Evolutionary conservation across 2,888 invertebrate species (phyloP).

Genomic region (Aphelenchoides bicaudatus): DNA sequence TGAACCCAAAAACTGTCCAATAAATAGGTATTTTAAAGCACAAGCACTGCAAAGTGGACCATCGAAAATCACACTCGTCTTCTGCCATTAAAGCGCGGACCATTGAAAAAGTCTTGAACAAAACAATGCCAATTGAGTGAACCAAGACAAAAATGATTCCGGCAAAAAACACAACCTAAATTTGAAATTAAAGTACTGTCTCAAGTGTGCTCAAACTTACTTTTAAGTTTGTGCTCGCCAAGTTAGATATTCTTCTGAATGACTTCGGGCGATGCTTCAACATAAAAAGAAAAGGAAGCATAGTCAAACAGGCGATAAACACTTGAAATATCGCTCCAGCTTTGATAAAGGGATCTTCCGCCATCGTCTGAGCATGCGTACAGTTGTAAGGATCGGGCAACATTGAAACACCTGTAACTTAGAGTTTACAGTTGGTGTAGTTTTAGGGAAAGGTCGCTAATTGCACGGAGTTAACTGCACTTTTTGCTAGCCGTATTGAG

Average conservation of each 20-base stretch:
- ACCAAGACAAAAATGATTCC: slow-evolving; percentile 6
- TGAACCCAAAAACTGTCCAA: slow-evolving; percentile 13
- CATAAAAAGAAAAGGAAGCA: slow-evolving; percentile 2
- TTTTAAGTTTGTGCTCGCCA: not conserved
- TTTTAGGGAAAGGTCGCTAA: too few relatives aligned
- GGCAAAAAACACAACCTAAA: not conserved
- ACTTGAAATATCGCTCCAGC: not conserved
- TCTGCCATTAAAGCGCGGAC: not conserved
- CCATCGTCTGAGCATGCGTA: not conserved
- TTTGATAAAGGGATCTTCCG: not conserved
- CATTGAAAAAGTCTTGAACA: slow-evolving; percentile 7
- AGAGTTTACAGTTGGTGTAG: too few relatives aligned
- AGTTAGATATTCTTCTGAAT: not conserved
- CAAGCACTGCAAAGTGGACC: slow-evolving; percentile 11
- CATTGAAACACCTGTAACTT: too few relatives aligned
- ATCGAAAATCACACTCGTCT: slow-evolving; percentile 13
- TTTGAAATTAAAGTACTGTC: not conserved
- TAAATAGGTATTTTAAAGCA: slow-evolving; percentile 19
- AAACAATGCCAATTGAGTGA: slow-evolving; percentile 1
- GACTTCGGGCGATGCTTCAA: not conserved
- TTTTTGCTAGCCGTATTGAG: too few relatives aligned
- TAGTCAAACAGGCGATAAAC: not conserved
- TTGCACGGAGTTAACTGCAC: too few relatives aligned
- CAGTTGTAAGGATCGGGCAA: slow-evolving; percentile 8
- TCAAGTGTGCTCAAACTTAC: not conserved